phyloP scores from a whole-genome alignment of 1,140 invertebrate species.

The Diachasma alloeum region DNA sequence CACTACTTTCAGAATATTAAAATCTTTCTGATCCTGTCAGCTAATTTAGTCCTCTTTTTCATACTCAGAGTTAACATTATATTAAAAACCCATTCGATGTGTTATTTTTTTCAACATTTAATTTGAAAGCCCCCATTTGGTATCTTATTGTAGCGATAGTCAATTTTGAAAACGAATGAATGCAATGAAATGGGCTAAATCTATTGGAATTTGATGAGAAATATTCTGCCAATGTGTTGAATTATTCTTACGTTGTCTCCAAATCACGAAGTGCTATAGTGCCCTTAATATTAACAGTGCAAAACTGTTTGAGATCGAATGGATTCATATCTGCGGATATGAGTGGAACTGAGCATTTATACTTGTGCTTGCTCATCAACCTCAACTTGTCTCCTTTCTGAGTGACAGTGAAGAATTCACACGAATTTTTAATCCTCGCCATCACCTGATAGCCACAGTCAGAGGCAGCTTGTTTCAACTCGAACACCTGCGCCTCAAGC shows the following conservation, averaged over 20 bases:
- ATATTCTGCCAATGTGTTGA: neutral
- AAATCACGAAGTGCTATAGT: conserved; percentile 50
- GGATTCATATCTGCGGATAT: conserved; percentile 45
- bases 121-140: no score
- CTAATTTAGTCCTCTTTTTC: no score
- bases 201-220: no score
- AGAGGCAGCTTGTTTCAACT: conserved; percentile 40
- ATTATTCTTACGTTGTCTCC: conserved; percentile 41
- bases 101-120: no score
- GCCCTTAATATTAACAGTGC: conserved; percentile 44
- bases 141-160: no score
- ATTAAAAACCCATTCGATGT: no score
- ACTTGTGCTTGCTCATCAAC: conserved; percentile 29
- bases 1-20: no score
- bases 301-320: conserved; percentile 43
- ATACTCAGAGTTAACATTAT: no score
- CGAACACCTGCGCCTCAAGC: conserved; percentile 43
- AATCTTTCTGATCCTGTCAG: no score
- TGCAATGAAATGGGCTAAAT: no score
- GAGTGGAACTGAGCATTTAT: conserved; percentile 31
- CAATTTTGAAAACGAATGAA: no score
- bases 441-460: conserved; percentile 42
- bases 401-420: conserved; percentile 33
- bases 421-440: conserved; percentile 44
- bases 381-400: conserved; percentile 29